Evolutionary conservation across 2,888 invertebrate genomes (phyloP).

Genomic region (Aleiodes leptofemur): DNA sequence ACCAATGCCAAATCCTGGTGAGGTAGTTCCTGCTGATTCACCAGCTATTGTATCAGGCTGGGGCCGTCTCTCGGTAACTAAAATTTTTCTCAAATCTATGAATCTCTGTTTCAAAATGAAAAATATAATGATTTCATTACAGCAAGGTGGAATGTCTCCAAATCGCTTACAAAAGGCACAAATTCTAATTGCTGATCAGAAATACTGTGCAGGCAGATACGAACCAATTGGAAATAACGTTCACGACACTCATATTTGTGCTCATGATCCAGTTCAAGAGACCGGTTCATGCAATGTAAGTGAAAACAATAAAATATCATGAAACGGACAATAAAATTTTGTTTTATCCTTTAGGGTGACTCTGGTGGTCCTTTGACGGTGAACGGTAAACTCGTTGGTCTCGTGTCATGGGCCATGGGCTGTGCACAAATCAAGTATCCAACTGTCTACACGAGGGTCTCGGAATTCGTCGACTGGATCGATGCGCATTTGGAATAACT

Average conservation of each 20-base stretch:
- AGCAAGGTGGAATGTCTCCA: constrained; percentile 62
- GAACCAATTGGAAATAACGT: constrained; percentile 41
- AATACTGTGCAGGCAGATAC: constrained; percentile 71
- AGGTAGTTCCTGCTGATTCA: constrained; percentile 50
- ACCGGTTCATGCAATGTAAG: constrained; percentile 59
- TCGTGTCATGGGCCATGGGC: constrained; percentile 67
- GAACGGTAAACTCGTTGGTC: constrained; percentile 63
- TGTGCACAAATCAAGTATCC: constrained; percentile 63
- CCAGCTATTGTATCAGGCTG: constrained; percentile 65
- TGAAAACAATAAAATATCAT: background rate
- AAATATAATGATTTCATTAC: constrained; percentile 14
- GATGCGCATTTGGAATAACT: constrained; percentile 34
- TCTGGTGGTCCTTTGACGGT: constrained; percentile 69
- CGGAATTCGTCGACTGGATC: constrained; percentile 62
- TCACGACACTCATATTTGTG: constrained; percentile 54
- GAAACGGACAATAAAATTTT: background rate
- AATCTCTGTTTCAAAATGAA: background rate
- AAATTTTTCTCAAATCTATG: background rate
- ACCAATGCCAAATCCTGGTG: constrained; percentile 71
- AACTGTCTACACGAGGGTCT: constrained; percentile 65
- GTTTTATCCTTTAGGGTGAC: constrained; percentile 61
- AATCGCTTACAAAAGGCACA: constrained; percentile 76
- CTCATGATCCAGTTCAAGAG: constrained; percentile 49
- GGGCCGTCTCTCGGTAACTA: constrained; percentile 65
- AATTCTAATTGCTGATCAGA: constrained; percentile 77